phyloP scores from a whole-genome alignment of 2,797 vertebrate species.

The Hoplostethus atlanticus region DNA sequence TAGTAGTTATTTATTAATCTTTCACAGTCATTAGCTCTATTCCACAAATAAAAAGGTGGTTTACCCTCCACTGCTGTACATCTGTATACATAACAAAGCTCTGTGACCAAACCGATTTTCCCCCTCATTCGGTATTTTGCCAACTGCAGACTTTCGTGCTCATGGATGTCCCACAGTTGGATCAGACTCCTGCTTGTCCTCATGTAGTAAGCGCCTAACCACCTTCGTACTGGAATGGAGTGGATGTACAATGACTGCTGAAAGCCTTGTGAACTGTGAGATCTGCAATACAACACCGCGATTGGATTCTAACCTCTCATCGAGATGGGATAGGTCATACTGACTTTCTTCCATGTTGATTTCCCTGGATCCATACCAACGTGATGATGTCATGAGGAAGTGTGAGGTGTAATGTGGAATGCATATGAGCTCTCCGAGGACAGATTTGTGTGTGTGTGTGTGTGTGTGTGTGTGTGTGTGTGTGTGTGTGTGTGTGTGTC shows the following conservation, averaged over 20 bases:
- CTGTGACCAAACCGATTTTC: background rate
- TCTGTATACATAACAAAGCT: no score
- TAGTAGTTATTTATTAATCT: background rate
- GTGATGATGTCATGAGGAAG: constrained; percentile 35
- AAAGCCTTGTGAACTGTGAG: background rate
- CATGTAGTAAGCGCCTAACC: background rate
- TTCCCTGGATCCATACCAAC: constrained; percentile 8
- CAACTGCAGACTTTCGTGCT: background rate
- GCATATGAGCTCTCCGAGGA: background rate
- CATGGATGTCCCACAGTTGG: background rate
- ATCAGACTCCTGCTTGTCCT: constrained; percentile 18
- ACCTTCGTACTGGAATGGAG: background rate
- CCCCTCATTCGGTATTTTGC: background rate
- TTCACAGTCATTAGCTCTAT: background rate
- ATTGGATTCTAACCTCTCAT: background rate
- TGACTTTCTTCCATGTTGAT: constrained; percentile 10
- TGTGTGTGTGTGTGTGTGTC: constrained; percentile 9
- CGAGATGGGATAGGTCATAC: background rate
- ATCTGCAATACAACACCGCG: background rate
- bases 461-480: constrained; percentile 5
- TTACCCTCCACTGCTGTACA: no score
- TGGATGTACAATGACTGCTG: background rate
- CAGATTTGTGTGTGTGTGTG: background rate
- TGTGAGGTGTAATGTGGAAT: constrained; percentile 10
- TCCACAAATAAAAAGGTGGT: no score